Base-by-base conservation (phyloP, 2,888 invertebrate genomes). In the Heliconius ismenius region DNA sequence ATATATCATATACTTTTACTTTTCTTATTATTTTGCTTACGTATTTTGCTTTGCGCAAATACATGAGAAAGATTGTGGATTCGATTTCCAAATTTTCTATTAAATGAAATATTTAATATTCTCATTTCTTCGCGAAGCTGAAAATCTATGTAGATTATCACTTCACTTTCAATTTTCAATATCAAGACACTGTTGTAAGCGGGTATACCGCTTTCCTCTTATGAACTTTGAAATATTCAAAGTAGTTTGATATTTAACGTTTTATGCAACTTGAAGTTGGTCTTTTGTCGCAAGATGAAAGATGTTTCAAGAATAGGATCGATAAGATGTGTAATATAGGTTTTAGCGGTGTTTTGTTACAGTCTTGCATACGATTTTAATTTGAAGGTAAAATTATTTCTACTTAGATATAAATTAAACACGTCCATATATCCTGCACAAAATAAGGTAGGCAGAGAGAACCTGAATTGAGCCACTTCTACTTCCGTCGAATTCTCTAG, bases 211-310 rank as follows among this genome's bases (percentile, higher is more conserved):
- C 60, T 28, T 9, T 65, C 68, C 68, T 58, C 54, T 49, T 67
- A 21, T 11, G 58, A 58, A 43, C 74, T 74, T 74, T 62, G 58
- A 62, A 69, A 75, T 75, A 63, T 69, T 70, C 69, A 49, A 62
- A 62, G 62, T 69, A 75, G 63, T 75, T 64, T 76, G 70, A 76
- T 64, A 72, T 75, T 69, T 39, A 43, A 67, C 69, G 69, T 75
- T 70, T 75, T 49, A 63, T 75, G 69, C 63, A 63, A 70, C 62
- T 39, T 69, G 43, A 49, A 63, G 32, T 62, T 75, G 68, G 4
- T 75, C 60, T 75, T 75, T 75, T 75, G 69, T 75, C n/a, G 69
- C 49, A 63, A 67, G 24, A 67, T 69, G 69, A 70, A 75, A 75
- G 75, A 69, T 49, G 58, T 39, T 63, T 63, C 54, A 72, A 72